Conservation (phyloP, 1,140 invertebrate genomes). For the Triops cancriformis region DNA sequence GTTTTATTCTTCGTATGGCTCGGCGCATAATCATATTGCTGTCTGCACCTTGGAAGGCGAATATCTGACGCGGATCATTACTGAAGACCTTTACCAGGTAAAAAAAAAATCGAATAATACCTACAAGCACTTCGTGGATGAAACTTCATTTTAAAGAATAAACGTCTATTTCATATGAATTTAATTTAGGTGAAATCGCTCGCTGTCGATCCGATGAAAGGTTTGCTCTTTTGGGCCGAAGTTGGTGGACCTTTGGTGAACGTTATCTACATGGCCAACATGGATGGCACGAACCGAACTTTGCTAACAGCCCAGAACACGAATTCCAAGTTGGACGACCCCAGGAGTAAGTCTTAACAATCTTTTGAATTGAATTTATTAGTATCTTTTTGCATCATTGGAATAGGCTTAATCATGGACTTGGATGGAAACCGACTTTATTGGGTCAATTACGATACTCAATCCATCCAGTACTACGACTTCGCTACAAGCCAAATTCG, state of each 20-base stretch:
- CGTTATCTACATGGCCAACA: slow-evolving; percentile 51
- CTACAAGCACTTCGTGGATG: too few relatives aligned
- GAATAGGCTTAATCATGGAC: slow-evolving; percentile 53
- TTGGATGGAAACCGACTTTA: slow-evolving; percentile 53
- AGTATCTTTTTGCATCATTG: too few relatives aligned
- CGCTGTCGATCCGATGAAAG: slow-evolving; percentile 56
- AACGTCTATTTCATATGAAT: too few relatives aligned
- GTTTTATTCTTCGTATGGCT: slow-evolving; percentile 52
- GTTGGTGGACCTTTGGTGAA: slow-evolving; percentile 37
- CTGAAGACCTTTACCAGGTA: slow-evolving; percentile 33
- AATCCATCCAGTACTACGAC: slow-evolving; percentile 54
- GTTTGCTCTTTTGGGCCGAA: slow-evolving; percentile 45
- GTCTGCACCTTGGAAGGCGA: slow-evolving; percentile 64
- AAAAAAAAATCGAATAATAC: slow-evolving; percentile 17
- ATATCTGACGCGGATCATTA: slow-evolving; percentile 48
- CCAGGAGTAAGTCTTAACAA: slow-evolving; percentile 37
- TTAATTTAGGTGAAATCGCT: slow-evolving; percentile 49
- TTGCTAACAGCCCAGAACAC: slow-evolving; percentile 40
- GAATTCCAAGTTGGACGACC: slow-evolving; percentile 35
- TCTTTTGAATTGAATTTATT: too few relatives aligned
- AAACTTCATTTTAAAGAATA: too few relatives aligned
- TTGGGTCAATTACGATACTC: slow-evolving; percentile 46
- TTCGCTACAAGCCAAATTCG: slow-evolving; percentile 42
- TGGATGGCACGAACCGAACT: slow-evolving; percentile 53
- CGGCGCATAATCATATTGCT: slow-evolving; percentile 47